Conservation (phyloP, 2,888 invertebrate genomes). For the Dromius quadrimaculatus region DNA sequence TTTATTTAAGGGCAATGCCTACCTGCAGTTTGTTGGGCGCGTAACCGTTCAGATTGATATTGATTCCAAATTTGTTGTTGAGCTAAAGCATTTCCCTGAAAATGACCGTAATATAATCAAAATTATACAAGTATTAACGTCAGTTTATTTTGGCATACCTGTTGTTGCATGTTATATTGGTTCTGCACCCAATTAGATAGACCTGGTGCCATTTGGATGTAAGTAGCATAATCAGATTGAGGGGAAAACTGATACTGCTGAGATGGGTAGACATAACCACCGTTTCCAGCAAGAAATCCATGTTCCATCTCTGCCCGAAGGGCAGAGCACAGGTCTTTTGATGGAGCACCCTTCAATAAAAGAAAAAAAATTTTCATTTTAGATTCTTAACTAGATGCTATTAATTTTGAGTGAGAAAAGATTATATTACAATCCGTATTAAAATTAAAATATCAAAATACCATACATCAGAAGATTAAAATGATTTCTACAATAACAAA, state of each 20-base stretch:
- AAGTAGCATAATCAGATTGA: constrained; percentile 27
- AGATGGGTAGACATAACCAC: constrained; percentile 23
- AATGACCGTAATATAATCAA: constrained; percentile 18
- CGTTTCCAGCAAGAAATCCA: constrained; percentile 23
- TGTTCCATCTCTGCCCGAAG: constrained; percentile 38
- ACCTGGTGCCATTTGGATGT: constrained; percentile 19
- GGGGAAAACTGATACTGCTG: constrained; percentile 37
- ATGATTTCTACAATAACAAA: too few species aligned
- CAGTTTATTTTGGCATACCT: constrained; percentile 11
- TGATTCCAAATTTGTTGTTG: constrained; percentile 46
- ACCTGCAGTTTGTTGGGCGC: constrained; percentile 39
- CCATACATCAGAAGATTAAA: too few species aligned
- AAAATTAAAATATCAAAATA: too few species aligned
- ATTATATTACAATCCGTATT: too few species aligned
- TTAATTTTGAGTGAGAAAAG: too few species aligned
- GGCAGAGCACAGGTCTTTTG: constrained; percentile 27
- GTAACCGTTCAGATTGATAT: constrained; percentile 33
- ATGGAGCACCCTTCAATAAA: constrained; percentile 10
- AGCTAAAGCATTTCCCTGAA: constrained; percentile 33
- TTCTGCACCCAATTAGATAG: constrained; percentile 31
- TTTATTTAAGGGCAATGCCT: background rate
- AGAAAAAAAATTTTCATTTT: background rate
- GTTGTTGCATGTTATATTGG: constrained; percentile 29
- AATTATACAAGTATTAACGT: background rate
- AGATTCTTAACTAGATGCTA: too few species aligned